These are phyloP conservation scores for Grapholita molesta DNA, from an alignment of 1,140 invertebrate genomes.

Conservation along the genomic window DNA sequence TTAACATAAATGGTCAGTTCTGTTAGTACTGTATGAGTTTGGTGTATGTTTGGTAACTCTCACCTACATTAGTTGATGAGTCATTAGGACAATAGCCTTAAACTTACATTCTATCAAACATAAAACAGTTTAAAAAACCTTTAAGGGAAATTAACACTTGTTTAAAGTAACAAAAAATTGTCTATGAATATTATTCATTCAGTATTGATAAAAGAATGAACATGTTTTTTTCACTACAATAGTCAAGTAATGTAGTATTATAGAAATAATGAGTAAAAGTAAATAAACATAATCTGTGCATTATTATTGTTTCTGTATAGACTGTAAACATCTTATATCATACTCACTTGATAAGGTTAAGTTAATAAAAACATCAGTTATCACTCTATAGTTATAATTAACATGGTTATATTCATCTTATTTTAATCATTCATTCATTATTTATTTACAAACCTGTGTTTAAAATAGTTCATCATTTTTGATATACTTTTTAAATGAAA, in stretches of 20 bases:
- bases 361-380: conserved; percentile 59
- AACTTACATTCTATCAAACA: not conserved
- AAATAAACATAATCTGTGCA: conserved; percentile 18
- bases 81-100: not conserved
- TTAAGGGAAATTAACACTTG: too few relatives aligned
- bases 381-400: conserved; percentile 17
- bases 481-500: not conserved
- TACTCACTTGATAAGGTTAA: conserved; percentile 51
- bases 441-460: not conserved
- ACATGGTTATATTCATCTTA: not conserved
- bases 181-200: too few relatives aligned
- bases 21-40: not conserved
- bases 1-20: not conserved
- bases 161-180: too few relatives aligned
- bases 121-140: not conserved
- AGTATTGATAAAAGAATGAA: not conserved
- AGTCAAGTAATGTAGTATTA: not conserved
- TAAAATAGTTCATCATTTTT: not conserved
- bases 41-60: not conserved
- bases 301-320: conserved; percentile 14
- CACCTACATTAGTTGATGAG: not conserved
- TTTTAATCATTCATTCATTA: not conserved
- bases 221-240: too few relatives aligned
- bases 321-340: conserved; percentile 56
- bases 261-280: not conserved